Evolutionary conservation across 2,797 vertebrate species (phyloP), one percentile per base, ranked within the genome.

Genomic region (Muscicapa comitata): DNA sequence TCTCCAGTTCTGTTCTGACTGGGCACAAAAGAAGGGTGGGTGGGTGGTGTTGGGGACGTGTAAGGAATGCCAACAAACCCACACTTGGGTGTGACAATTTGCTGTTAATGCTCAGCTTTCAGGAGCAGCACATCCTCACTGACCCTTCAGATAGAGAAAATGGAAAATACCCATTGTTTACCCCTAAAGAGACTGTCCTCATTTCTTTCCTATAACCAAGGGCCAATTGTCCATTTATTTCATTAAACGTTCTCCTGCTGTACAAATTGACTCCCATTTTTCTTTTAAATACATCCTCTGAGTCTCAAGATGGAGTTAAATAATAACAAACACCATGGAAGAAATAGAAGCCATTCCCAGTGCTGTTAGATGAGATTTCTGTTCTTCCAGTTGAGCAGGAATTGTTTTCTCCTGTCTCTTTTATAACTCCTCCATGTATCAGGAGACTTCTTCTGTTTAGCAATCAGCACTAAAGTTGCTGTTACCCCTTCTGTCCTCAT

Each of bases 241-340:
- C 81, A 80, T 80, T 89, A 81, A 89, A 86, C 0, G 1, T 78
- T 93, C 73, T 91, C 63, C 51, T 72, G 80, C 90, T 72, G 74
- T n/a, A 89, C 53, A 74, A 88, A 94, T 86, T n/a, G 2, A 77
- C 35, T 67, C 73, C 43, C 50, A 67, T 94, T 86, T 94, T 88
- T 93, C 92, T 86, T 94, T 53, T 84, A 73, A 88, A 93, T 59
- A 33, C 26, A 58, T 13, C 59, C 82, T 90, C 74, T 55, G 81
- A 74, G 83, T 76, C 71, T 87, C 42, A 47, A 48, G 72, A 88
- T 47, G 21, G 62, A 88, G 58, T 94, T 90, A 94, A 96, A 93
- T 55, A 94, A 91, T 65, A 90, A 80, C 79, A 63, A 53, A 74
- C 28, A 43, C 65, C 81, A 86, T 35, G 59, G 66, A 88, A 92